Evolutionary conservation across 2,888 invertebrate species (phyloP), one percentile per base, ranked within the genome.

Genomic region (Trisateles emortualis): DNA sequence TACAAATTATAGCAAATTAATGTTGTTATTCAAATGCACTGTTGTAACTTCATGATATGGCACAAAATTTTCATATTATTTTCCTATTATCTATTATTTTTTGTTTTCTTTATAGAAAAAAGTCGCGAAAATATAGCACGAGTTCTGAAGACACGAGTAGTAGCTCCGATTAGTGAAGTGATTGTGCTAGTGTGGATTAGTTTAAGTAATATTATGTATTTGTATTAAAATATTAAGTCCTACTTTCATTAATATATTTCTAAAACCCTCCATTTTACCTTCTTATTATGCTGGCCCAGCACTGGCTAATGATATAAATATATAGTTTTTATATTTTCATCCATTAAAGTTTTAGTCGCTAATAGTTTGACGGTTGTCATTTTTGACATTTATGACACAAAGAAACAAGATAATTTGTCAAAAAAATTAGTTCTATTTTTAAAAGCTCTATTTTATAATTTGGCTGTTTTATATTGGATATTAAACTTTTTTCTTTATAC

Each of bases 31-130:
- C 14, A 35, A 2, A 5, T 10, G n/a, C 62, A 57, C 58, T 39
- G 16, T 40, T 29, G 45, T 52, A 49, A 53, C 56, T 49, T 61
- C 67, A 73, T 74, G 65, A 67, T 76, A 76, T 79, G 77, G 60
- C 80, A 81, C 72, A 59, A 56, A 50, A 14, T 4, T 30, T 57
- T 59, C 35, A 42, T 63, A 13, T 65, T 69, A 72, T 68, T 78
- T 74, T 73, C 64, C 61, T 72, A 68, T 75, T 81, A 74, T 78
- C 72, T 83, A 74, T 79, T 81, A 71, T 64, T 82, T 80, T 80
- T 82, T 76, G 83, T 82, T 82, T 81, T 84, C 81, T 84, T 93
- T 94, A 88, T 93, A 94, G 94, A 91, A 90, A 88, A 90, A 90
- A 88, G 75, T 84, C 88, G 76, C 88, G 92, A 85, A 88, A 87